Conservation (phyloP, 2,113 vertebrate species). For the Pogonocichla stellata region DNA sequence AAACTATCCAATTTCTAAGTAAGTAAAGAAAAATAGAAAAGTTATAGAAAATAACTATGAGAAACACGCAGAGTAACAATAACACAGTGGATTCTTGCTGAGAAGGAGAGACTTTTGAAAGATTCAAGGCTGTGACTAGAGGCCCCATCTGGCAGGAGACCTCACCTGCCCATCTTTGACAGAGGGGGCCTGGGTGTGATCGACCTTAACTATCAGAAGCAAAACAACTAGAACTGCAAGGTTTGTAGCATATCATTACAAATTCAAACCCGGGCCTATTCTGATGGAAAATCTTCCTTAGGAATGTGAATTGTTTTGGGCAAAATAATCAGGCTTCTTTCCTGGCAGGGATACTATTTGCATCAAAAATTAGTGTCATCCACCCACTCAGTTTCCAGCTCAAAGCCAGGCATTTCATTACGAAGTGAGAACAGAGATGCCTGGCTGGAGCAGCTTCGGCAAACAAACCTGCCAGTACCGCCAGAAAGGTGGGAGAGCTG, state of each 20-base stretch:
- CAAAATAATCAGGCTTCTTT: constrained; percentile 27
- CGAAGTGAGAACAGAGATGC: not conserved
- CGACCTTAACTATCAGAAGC: not conserved
- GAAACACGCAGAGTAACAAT: not conserved
- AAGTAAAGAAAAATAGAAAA: not conserved
- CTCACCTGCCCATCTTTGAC: not conserved
- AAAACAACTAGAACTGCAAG: constrained; percentile 24
- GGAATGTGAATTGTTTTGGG: constrained; percentile 31
- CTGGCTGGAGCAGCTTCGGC: not conserved
- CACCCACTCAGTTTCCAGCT: constrained; percentile 19
- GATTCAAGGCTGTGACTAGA: not conserved
- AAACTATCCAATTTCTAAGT: not conserved
- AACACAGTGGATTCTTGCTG: not conserved
- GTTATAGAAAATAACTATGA: not conserved
- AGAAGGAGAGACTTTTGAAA: not conserved
- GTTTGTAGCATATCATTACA: constrained; percentile 39
- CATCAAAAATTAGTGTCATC: constrained; percentile 36
- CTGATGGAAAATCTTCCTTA: constrained; percentile 27
- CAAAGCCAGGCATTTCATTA: not conserved
- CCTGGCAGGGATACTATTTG: constrained; percentile 28
- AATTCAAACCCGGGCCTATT: not conserved
- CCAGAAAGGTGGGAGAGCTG: not conserved
- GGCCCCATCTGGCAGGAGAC: not conserved
- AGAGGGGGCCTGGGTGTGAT: not conserved
- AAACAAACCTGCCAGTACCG: not conserved